These are phyloP conservation scores for Gymnosoma rotundatum DNA, from an alignment of 2,888 invertebrate species.

Conservation along the genomic window DNA sequence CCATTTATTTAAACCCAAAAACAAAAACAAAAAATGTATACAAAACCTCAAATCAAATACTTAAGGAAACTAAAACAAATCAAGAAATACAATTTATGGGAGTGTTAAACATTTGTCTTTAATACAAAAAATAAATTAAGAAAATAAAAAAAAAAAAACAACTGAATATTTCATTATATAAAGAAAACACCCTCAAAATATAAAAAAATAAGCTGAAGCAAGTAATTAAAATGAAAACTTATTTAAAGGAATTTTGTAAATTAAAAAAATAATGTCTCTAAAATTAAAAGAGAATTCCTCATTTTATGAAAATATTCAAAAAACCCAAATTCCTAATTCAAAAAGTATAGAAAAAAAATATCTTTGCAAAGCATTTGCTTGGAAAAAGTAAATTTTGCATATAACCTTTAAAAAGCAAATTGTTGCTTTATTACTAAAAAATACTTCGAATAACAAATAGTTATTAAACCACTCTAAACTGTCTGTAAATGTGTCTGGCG, in stretches of 20 bases:
- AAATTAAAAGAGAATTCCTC: conserved; percentile 16
- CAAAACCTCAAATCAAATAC: conserved; percentile 32
- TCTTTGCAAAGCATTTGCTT: conserved; percentile 42
- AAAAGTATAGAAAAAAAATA: neutral
- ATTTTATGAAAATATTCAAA: conserved; percentile 31
- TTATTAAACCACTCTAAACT: conserved; percentile 69
- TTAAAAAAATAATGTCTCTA: conserved; percentile 19
- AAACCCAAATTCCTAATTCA: no score
- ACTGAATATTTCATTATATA: conserved; percentile 17
- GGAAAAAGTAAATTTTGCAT: conserved; percentile 61
- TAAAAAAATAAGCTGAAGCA: conserved; percentile 32
- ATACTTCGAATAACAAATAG: conserved; percentile 44
- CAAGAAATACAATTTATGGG: conserved; percentile 69
- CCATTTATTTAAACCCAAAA: conserved; percentile 73
- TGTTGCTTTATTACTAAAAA: conserved; percentile 61
- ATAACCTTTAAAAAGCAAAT: conserved; percentile 68
- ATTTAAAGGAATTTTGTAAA: conserved; percentile 15
- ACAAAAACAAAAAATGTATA: conserved; percentile 7
- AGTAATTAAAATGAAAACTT: conserved; percentile 37
- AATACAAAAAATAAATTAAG: conserved; percentile 57
- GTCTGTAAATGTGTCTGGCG: conserved; percentile 70
- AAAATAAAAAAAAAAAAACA: conserved; percentile 24
- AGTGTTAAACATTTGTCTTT: conserved; percentile 70
- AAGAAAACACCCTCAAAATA: conserved; percentile 63
- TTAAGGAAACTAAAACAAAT: conserved; percentile 59